These are phyloP conservation scores for Agrenia bidenticulata DNA, from an alignment of 2,888 invertebrate genomes.

Conservation along the genomic window DNA sequence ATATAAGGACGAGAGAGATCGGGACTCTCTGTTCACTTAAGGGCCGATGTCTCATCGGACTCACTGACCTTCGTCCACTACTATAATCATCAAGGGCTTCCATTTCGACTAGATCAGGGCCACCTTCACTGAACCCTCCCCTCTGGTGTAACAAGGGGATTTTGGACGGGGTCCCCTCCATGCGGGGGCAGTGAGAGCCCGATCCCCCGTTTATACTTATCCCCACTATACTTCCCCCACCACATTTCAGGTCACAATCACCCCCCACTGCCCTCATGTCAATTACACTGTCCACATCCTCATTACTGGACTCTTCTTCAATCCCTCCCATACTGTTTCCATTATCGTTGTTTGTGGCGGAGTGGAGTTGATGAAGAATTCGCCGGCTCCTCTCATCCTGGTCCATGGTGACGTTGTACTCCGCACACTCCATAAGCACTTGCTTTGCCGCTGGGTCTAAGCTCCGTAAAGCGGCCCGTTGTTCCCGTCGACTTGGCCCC, in stretches of 20 bases:
- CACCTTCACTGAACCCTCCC: conserved; percentile 32
- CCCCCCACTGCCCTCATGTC: conserved; percentile 31
- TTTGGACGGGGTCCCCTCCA: conserved; percentile 71
- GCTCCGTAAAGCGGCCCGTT: conserved; percentile 54
- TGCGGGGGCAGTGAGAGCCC: not conserved
- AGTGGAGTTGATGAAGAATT: conserved; percentile 54
- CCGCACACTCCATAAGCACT: conserved; percentile 55
- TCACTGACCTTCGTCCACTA: conserved; percentile 57
- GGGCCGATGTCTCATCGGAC: conserved; percentile 22
- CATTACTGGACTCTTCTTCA: conserved; percentile 64
- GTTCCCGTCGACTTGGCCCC: conserved; percentile 59
- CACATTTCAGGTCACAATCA: conserved; percentile 15
- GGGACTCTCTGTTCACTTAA: conserved; percentile 60
- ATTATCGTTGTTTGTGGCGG: conserved; percentile 26
- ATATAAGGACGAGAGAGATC: conserved; percentile 65
- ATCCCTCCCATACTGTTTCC: conserved; percentile 54
- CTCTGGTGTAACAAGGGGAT: conserved; percentile 66
- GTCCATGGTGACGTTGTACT: conserved; percentile 54
- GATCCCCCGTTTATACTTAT: conserved; percentile 14
- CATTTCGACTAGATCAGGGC: conserved; percentile 54
- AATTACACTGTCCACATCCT: conserved; percentile 61
- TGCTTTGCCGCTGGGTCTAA: conserved; percentile 53
- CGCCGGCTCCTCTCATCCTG: conserved; percentile 54
- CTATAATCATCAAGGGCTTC: conserved; percentile 56
- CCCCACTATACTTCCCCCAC: conserved; percentile 3